A percentile compares a stretch with the other conserved stretches of the same genome.
phyloP scores from a whole-genome alignment of 2,113 vertebrate species.

The Cochlearius cochlearius region DNA sequence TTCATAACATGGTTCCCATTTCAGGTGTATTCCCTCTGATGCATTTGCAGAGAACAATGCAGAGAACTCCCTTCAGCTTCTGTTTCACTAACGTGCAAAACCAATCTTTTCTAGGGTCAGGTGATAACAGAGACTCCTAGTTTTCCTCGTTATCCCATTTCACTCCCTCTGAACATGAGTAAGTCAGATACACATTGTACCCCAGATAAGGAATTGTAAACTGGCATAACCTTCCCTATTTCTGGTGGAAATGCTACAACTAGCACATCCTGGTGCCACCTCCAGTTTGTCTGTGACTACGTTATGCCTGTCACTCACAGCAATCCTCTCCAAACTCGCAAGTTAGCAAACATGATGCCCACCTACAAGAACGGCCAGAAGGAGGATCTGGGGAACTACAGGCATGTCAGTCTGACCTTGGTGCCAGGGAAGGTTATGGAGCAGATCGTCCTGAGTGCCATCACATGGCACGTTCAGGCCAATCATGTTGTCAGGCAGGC shows the following conservation, averaged over 20 bases:
- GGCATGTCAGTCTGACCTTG: background rate
- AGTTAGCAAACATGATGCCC: background rate
- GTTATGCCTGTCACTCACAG: background rate
- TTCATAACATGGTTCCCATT: background rate
- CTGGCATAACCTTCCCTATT: background rate
- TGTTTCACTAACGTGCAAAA: background rate
- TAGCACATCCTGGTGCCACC: background rate
- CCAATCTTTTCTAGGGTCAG: background rate
- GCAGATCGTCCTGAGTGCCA: background rate
- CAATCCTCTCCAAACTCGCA: background rate
- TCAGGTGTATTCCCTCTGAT: background rate
- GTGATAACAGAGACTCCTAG: background rate
- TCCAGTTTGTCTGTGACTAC: background rate
- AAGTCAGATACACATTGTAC: background rate
- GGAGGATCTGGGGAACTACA: background rate
- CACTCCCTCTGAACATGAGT: background rate
- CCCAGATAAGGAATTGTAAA: background rate
- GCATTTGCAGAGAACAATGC: background rate
- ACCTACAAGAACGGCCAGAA: background rate
- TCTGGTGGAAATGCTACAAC: background rate
- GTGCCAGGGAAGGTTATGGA: background rate
- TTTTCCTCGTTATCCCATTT: background rate
- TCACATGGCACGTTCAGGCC: background rate
- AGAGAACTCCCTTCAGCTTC: background rate
- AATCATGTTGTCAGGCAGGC: background rate